phyloP scores from a whole-genome alignment of 2,113 vertebrate genomes.

The Centrocercus urophasianus region DNA sequence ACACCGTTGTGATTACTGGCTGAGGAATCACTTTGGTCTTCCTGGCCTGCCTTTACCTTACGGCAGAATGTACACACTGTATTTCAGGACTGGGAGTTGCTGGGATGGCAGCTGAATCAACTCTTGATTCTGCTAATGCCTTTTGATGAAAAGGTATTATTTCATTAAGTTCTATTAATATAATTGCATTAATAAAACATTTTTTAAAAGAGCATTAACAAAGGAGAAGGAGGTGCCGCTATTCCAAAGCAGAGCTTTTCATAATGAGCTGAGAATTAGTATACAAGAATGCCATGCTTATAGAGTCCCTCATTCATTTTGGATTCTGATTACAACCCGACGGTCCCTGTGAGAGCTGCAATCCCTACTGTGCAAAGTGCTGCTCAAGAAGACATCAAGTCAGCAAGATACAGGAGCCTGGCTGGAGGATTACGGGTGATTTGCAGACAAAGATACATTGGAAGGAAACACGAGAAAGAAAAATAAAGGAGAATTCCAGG shows the following conservation, averaged over 20 bases:
- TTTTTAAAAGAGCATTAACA: constrained; percentile 40
- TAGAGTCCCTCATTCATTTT: constrained; percentile 23
- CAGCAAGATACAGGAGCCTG: neutral
- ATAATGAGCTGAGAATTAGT: constrained; percentile 30
- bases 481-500: neutral
- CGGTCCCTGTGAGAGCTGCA: neutral
- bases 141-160: constrained; percentile 16
- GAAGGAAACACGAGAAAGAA: neutral
- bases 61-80: neutral
- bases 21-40: neutral
- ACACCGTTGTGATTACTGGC: neutral
- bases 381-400: constrained; percentile 9
- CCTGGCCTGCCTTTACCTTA: neutral
- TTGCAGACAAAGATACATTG: constrained; percentile 18
- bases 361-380: constrained; percentile 35
- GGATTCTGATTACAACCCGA: constrained; percentile 30
- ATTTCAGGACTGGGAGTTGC: neutral
- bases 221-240: constrained; percentile 21
- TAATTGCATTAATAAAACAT: constrained; percentile 69
- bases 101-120: neutral
- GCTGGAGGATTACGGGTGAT: constrained; percentile 18
- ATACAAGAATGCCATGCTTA: constrained; percentile 27
- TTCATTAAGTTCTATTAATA: constrained; percentile 28
- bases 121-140: neutral
- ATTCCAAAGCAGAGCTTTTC: constrained; percentile 8